Evolutionary conservation across 1,140 invertebrate species (phyloP).

Genomic region (Micrasema longulum): DNA sequence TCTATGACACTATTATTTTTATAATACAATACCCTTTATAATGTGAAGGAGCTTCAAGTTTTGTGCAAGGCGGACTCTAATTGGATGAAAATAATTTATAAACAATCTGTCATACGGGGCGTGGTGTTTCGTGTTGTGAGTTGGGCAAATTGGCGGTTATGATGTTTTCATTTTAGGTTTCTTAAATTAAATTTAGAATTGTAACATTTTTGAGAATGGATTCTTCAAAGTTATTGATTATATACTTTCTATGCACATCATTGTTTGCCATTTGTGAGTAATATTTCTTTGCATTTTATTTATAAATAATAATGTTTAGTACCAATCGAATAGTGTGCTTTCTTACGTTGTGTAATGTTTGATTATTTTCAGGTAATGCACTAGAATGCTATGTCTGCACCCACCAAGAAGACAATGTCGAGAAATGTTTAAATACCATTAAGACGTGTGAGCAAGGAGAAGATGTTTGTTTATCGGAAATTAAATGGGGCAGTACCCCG

Average conservation of each 20-base stretch:
- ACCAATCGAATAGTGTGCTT: neutral
- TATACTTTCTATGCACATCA: slow-evolving; percentile 2
- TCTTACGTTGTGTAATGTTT: neutral
- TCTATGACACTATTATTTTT: too few relatives aligned
- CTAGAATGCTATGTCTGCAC: slow-evolving; percentile 96
- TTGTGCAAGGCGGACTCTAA: too few relatives aligned
- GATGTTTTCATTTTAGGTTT: slow-evolving; percentile 16
- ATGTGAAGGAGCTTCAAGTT: too few relatives aligned
- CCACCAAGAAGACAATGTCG: slow-evolving; percentile 91
- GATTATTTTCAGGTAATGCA: slow-evolving; percentile 67
- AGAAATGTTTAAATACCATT: slow-evolving; percentile 94
- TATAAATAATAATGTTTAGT: neutral
- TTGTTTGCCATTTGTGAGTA: slow-evolving; percentile 11
- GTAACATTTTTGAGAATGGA: slow-evolving; percentile 12
- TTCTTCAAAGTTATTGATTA: slow-evolving; percentile 27
- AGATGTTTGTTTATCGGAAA: slow-evolving; percentile 90
- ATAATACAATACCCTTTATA: too few relatives aligned
- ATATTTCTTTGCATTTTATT: slow-evolving; percentile 10
- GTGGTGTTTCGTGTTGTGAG: slow-evolving; percentile 18
- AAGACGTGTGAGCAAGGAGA: slow-evolving; percentile 89
- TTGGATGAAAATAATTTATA: slow-evolving; percentile 7
- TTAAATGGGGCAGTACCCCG: slow-evolving; percentile 92
- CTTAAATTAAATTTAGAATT: slow-evolving; percentile 12
- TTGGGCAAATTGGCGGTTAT: neutral
- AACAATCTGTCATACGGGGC: slow-evolving; percentile 42